Conservation (phyloP, 2,888 invertebrate genomes). For the Spicauda simplicius region DNA sequence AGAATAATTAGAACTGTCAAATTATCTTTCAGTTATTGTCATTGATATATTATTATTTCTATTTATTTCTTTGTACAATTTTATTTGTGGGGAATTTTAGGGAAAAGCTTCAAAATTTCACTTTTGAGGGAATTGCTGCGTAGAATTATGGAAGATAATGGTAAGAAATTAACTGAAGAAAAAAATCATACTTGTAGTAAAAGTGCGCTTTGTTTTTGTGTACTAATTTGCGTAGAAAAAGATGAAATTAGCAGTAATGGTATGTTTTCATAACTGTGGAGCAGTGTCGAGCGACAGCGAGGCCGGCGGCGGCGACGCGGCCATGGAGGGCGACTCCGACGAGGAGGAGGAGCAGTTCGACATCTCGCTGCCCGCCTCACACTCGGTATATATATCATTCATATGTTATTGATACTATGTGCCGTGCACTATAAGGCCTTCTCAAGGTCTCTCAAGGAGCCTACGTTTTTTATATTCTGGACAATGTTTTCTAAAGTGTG, state of each 20-base stretch:
- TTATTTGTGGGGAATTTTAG: conserved; percentile 2
- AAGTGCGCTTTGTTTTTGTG: not conserved
- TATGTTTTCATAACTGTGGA: not conserved
- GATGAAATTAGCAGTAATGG: not conserved
- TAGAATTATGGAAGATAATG: conserved; percentile 55
- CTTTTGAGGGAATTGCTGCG: conserved; percentile 50
- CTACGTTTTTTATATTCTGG: too few relatives aligned
- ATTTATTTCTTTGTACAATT: not conserved
- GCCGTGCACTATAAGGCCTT: too few relatives aligned
- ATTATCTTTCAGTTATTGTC: too few relatives aligned
- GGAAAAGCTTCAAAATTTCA: conserved; percentile 50
- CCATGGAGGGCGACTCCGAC: conserved; percentile 47
- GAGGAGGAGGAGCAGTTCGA: conserved; percentile 65
- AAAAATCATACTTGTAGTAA: not conserved
- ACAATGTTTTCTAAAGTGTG: too few relatives aligned
- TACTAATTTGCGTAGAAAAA: not conserved
- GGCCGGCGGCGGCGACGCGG: conserved; percentile 25
- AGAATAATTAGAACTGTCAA: too few relatives aligned
- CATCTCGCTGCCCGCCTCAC: conserved; percentile 68
- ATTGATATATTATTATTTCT: not conserved
- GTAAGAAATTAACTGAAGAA: not conserved
- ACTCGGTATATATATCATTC: conserved; percentile 56
- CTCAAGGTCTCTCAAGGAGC: too few relatives aligned
- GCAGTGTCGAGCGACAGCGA: not conserved
- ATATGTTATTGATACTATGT: not conserved